Conservation (phyloP, 2,888 invertebrate genomes). For the Andrena chrysosceles region DNA sequence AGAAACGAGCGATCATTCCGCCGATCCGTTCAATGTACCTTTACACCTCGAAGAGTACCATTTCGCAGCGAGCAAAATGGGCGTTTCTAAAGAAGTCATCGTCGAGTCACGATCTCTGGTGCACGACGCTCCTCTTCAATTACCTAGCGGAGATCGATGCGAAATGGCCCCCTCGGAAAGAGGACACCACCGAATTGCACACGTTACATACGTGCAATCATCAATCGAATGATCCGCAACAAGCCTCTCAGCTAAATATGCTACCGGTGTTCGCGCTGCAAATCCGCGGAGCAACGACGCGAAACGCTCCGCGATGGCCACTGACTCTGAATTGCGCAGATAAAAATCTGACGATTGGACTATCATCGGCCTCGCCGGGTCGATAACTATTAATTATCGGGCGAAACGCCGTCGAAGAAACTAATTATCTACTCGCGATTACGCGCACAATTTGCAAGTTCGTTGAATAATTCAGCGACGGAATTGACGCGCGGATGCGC, state of each 20-base stretch:
- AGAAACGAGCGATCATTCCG: too few species aligned
- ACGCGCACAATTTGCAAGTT: background rate
- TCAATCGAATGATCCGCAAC: background rate
- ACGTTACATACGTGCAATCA: background rate
- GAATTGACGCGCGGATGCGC: background rate
- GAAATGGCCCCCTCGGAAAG: too few species aligned
- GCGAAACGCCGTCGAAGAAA: background rate
- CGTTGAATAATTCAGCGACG: slow-evolving; percentile 8
- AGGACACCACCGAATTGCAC: too few species aligned
- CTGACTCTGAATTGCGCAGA: slow-evolving; percentile 18
- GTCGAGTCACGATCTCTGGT: too few species aligned
- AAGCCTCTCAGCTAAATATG: background rate
- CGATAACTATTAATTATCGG: slow-evolving; percentile 18
- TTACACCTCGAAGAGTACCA: too few species aligned
- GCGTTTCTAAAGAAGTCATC: too few species aligned
- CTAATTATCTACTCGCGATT: slow-evolving; percentile 21
- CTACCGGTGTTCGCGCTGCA: background rate
- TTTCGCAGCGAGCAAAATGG: too few species aligned
- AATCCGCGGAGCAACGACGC: too few species aligned
- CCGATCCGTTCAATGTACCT: too few species aligned
- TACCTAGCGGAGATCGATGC: too few species aligned
- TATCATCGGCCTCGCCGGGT: slow-evolving; percentile 33
- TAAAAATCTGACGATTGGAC: slow-evolving; percentile 4
- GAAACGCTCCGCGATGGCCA: background rate
- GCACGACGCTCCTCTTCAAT: too few species aligned